Evolutionary conservation across 2,888 invertebrate species (phyloP).

Genomic region (Drosophila mettleri): DNA sequence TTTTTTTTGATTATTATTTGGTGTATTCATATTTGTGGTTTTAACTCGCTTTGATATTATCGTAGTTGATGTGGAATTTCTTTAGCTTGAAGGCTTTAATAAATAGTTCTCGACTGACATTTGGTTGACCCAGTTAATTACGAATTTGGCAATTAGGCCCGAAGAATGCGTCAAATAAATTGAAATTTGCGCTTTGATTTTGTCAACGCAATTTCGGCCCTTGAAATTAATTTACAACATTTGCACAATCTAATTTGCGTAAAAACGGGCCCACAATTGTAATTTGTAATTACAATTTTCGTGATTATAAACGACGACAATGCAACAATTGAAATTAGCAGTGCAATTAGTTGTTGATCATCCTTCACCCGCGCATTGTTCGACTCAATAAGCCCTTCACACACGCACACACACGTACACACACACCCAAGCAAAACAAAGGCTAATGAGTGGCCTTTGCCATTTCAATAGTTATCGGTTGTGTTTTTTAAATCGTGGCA

Average conservation of each 20-base stretch:
- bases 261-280: constrained; percentile 50
- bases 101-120: neutral
- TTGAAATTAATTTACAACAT: constrained; percentile 69
- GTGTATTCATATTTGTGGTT: constrained; percentile 47
- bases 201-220: constrained; percentile 39
- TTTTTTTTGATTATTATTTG: constrained; percentile 2
- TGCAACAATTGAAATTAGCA: constrained; percentile 77
- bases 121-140: constrained; percentile 10
- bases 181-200: constrained; percentile 47
- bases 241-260: constrained; percentile 71
- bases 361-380: constrained; percentile 44
- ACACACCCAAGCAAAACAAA: constrained; percentile 27
- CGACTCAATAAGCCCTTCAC: constrained; percentile 25
- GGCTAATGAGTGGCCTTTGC: constrained; percentile 64
- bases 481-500: neutral
- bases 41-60: constrained; percentile 5
- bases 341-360: constrained; percentile 74
- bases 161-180: constrained; percentile 30
- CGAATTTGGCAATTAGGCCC: constrained; percentile 37
- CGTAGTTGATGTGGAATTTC: neutral
- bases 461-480: constrained; percentile 15
- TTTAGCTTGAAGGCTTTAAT: constrained; percentile 1
- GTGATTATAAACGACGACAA: constrained; percentile 67
- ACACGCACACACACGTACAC: neutral
- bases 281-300: constrained; percentile 79